Percentiles rank a stretch among this genome's conserved stretches.
Conservation (phyloP, 1,140 invertebrate genomes). For the Hylaeus volcanicus region DNA sequence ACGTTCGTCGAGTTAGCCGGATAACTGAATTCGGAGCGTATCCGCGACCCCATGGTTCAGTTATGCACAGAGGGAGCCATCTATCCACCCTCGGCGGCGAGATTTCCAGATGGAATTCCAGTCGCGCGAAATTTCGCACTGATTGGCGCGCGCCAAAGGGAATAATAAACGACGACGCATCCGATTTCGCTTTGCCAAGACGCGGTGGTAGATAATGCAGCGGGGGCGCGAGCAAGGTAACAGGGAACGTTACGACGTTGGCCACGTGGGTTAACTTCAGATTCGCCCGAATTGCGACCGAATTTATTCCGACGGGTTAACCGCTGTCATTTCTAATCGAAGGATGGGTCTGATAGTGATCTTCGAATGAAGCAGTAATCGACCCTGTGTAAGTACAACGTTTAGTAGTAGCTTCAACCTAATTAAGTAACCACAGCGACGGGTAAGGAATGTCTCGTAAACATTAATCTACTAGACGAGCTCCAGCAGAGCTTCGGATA, state of each 20-base stretch:
- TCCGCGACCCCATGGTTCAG: background rate
- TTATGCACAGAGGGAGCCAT: slow-evolving; percentile 19
- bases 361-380: too few species aligned
- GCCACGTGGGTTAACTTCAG: too few species aligned
- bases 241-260: background rate
- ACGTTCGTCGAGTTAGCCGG: background rate
- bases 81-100: background rate
- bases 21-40: slow-evolving; percentile 1
- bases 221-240: background rate
- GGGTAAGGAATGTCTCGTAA: too few species aligned
- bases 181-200: slow-evolving; percentile 21
- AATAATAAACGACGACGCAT: slow-evolving; percentile 34
- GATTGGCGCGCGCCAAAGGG: slow-evolving; percentile 41
- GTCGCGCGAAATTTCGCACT: slow-evolving; percentile 38
- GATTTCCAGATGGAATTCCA: slow-evolving; percentile 38
- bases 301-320: too few species aligned
- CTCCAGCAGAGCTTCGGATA: too few species aligned
- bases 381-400: too few species aligned
- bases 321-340: too few species aligned
- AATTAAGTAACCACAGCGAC: too few species aligned
- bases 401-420: too few species aligned
- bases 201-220: slow-evolving; percentile 25
- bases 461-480: too few species aligned
- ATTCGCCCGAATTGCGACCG: too few species aligned
- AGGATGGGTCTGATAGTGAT: too few species aligned